Conservation (phyloP, 2,113 vertebrate species). For the Lepidiolamprologus cunningtoni region DNA sequence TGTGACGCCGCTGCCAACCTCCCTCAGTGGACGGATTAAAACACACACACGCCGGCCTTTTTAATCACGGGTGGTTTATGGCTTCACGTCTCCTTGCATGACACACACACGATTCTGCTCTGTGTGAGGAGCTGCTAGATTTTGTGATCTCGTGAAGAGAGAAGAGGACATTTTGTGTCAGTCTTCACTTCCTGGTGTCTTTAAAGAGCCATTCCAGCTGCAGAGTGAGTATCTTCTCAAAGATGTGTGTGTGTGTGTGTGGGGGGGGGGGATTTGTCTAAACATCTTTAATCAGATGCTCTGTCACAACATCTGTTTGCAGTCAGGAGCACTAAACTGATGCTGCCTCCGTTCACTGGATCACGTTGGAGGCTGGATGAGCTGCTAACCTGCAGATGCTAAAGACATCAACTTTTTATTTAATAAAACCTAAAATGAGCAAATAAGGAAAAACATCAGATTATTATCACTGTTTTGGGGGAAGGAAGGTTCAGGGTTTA, state of each 20-base stretch:
- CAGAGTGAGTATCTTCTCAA: background rate
- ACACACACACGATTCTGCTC: background rate
- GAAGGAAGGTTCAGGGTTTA: too few relatives aligned
- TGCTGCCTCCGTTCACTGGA: background rate
- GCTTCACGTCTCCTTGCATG: background rate
- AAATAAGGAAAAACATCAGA: background rate
- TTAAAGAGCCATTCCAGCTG: background rate
- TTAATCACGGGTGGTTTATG: background rate
- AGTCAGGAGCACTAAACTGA: background rate
- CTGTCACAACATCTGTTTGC: slow-evolving; percentile 13
- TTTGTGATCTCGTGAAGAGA: background rate
- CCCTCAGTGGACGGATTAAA: background rate
- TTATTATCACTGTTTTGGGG: background rate
- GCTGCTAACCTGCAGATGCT: background rate
- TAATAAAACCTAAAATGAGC: background rate
- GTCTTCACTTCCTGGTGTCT: background rate
- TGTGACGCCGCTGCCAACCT: background rate
- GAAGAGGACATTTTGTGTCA: background rate
- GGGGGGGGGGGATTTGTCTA: background rate
- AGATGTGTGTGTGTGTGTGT: background rate
- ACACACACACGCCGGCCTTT: background rate
- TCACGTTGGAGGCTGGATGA: background rate
- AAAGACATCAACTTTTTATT: background rate
- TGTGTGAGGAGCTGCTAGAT: background rate
- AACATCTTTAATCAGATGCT: slow-evolving; percentile 10